Percentiles rank a stretch among this genome's conserved stretches.
Conservation (phyloP, 2,113 vertebrate species). For the Podarcis muralis region DNA sequence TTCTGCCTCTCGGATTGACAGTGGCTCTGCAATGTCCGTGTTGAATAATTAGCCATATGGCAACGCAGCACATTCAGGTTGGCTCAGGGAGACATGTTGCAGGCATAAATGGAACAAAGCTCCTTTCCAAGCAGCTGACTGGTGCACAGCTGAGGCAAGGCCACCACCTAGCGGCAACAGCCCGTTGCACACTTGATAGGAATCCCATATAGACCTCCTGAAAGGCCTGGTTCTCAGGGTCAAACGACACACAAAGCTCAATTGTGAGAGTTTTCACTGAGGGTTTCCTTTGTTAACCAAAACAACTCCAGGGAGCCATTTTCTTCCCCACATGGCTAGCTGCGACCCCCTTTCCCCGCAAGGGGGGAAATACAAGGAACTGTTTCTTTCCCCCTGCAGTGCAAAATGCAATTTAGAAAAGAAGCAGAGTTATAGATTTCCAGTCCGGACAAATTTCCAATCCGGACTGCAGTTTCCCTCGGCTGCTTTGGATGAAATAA, state of each 20-base stretch:
- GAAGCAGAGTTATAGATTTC: not conserved
- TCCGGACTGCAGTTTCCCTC: not conserved
- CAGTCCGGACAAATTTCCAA: not conserved
- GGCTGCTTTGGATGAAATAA: not conserved
- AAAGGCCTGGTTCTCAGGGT: not conserved
- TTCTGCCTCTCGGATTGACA: not conserved
- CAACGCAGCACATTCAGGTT: too few species aligned
- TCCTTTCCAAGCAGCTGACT: too few species aligned
- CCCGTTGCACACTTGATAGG: not conserved
- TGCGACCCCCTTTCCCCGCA: not conserved
- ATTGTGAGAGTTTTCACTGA: not conserved
- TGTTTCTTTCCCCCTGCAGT: not conserved
- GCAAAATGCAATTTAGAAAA: not conserved
- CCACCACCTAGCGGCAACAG: not conserved
- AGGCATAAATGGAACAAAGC: too few species aligned
- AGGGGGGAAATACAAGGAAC: not conserved
- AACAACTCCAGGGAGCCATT: not conserved
- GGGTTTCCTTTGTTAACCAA: not conserved
- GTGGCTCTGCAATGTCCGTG: too few species aligned
- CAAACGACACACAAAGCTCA: not conserved
- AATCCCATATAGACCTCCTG: not conserved
- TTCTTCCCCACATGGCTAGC: not conserved
- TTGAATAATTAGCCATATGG: too few species aligned
- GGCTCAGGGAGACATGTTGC: too few species aligned
- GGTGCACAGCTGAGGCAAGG: not conserved